Evolutionary conservation across 2,888 invertebrate species (phyloP).

Genomic region (Thereva nobilitata): DNA sequence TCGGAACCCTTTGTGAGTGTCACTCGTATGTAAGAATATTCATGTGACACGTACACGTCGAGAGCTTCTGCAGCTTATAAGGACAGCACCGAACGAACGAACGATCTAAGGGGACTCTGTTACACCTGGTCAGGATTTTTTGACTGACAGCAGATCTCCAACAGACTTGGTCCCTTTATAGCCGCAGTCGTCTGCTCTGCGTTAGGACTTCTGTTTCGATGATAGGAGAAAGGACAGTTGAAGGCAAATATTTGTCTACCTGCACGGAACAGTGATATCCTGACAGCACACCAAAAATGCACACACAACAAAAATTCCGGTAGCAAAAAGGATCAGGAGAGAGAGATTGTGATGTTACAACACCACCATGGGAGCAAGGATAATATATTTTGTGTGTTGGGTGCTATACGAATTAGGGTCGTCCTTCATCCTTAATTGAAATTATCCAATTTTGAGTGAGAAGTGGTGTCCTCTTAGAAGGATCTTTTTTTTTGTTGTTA

Average conservation of each 20-base stretch:
- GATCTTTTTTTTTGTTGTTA: slow-evolving; percentile 1
- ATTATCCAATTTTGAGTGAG: slow-evolving; percentile 42
- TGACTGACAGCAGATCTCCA: no score
- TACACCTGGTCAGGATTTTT: slow-evolving; percentile 28
- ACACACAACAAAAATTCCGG: background rate
- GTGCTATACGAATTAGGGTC: slow-evolving; percentile 9
- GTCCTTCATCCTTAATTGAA: slow-evolving; percentile 38
- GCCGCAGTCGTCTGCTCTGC: background rate
- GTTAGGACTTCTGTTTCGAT: background rate
- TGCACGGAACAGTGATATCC: slow-evolving; percentile 30
- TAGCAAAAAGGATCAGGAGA: slow-evolving; percentile 11
- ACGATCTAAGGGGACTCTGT: slow-evolving; percentile 6
- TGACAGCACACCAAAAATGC: background rate
- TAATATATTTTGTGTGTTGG: slow-evolving; percentile 9
- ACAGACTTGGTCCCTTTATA: background rate
- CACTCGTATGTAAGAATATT: slow-evolving; percentile 38
- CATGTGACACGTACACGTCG: slow-evolving; percentile 39
- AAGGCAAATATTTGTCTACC: slow-evolving; percentile 45
- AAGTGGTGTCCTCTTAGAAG: slow-evolving; percentile 29
- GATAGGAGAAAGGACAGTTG: slow-evolving; percentile 35
- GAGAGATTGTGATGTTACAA: slow-evolving; percentile 25
- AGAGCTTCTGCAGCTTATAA: slow-evolving; percentile 1
- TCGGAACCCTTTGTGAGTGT: slow-evolving; percentile 38
- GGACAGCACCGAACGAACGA: background rate
- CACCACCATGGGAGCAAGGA: slow-evolving; percentile 9